Percentiles rank a stretch among this genome's conserved stretches.
These are phyloP conservation scores for Hippocampus comes DNA, from an alignment of 2,113 vertebrate genomes.

Conservation along the genomic window DNA sequence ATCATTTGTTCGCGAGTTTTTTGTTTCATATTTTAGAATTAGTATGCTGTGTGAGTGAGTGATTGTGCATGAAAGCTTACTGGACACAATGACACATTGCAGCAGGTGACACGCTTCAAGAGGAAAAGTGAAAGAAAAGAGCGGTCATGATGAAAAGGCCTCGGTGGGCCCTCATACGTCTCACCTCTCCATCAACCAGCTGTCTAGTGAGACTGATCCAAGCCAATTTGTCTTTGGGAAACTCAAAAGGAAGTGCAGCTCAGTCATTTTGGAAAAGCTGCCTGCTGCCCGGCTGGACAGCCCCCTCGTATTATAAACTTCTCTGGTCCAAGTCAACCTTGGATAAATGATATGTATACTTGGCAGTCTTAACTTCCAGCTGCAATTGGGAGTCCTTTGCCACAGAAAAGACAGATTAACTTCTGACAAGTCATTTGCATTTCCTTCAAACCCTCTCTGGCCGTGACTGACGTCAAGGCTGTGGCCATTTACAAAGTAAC, in stretches of 20 bases:
- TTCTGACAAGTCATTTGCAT: conserved; percentile 50
- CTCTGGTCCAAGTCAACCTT: conserved; percentile 45
- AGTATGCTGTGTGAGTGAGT: conserved; percentile 41
- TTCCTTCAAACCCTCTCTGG: background rate
- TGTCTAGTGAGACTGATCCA: conserved; percentile 54
- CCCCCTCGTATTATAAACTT: conserved; percentile 48
- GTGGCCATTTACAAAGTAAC: conserved; percentile 43
- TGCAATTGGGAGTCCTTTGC: conserved; percentile 42
- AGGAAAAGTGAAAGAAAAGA: conserved; percentile 26
- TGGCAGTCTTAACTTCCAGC: conserved; percentile 36
- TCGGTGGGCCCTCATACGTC: conserved; percentile 37
- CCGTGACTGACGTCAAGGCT: conserved; percentile 33
- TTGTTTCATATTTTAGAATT: conserved; percentile 38
- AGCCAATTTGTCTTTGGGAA: conserved; percentile 56
- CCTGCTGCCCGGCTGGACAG: conserved; percentile 22
- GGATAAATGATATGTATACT: conserved; percentile 56
- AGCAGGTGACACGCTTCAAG: conserved; percentile 44
- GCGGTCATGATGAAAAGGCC: conserved; percentile 50
- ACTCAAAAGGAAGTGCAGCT: conserved; percentile 50
- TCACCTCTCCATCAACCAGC: conserved; percentile 57
- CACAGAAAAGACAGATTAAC: conserved; percentile 48
- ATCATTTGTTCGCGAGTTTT: background rate
- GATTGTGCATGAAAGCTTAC: conserved; percentile 32
- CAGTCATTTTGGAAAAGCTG: conserved; percentile 36
- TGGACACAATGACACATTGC: conserved; percentile 49